phyloP scores from a whole-genome alignment of 1,140 invertebrate genomes.

The Nylanderia fulva region DNA sequence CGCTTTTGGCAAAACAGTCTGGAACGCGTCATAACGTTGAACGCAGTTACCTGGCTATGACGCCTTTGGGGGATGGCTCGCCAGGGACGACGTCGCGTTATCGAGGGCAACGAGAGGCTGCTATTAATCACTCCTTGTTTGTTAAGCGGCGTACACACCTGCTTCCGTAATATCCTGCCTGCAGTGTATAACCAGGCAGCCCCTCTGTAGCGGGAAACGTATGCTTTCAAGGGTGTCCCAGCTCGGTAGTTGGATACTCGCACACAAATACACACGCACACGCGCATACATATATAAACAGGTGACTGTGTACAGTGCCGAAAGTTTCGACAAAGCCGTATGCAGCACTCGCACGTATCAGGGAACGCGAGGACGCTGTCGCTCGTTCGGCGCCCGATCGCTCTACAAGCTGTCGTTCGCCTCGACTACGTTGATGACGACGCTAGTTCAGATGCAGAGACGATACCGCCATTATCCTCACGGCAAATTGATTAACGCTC shows the following conservation, averaged over 20 bases:
- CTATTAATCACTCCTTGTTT: constrained; percentile 85
- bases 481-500: constrained; percentile 65
- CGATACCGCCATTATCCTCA: constrained; percentile 55
- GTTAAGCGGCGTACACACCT: constrained; percentile 83
- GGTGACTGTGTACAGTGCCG: constrained; percentile 20
- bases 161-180: constrained; percentile 82
- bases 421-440: constrained; percentile 54
- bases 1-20: constrained; percentile 60
- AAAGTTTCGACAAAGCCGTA: constrained; percentile 68
- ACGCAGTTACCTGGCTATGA: constrained; percentile 56
- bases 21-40: constrained; percentile 57
- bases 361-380: constrained; percentile 27
- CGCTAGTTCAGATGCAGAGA: constrained; percentile 45
- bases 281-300: background rate
- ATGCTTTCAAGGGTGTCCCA: constrained; percentile 49
- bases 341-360: constrained; percentile 48
- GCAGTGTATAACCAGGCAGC: constrained; percentile 47
- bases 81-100: constrained; percentile 78
- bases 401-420: constrained; percentile 64
- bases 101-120: constrained; percentile 76
- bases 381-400: constrained; percentile 57
- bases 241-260: constrained; percentile 48
- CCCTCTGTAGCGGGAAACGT: constrained; percentile 37
- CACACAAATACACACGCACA: background rate
- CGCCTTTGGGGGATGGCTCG: constrained; percentile 49